Evolutionary conservation across 2,888 invertebrate species (phyloP).

Genomic region (Agonopterix heracliana): DNA sequence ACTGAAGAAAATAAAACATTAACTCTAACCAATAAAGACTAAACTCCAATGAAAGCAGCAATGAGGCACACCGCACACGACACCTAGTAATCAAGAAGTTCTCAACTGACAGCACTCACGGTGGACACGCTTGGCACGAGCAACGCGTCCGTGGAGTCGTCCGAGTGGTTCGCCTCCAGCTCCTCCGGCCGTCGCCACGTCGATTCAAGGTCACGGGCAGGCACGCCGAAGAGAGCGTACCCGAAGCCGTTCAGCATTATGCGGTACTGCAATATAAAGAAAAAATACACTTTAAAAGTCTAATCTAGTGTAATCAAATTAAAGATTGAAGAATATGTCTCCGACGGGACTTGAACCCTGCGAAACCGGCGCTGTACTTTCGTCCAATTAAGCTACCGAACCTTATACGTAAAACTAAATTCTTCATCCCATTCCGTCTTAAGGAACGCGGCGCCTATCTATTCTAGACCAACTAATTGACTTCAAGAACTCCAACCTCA

Average conservation of each 20-base stretch:
- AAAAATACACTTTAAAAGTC: not conserved
- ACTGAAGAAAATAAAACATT: too few relatives aligned
- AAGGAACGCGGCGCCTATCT: too few relatives aligned
- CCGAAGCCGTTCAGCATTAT: conserved; percentile 90
- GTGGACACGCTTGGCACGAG: conserved; percentile 78
- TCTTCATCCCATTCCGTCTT: too few relatives aligned
- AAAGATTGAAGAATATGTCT: too few relatives aligned
- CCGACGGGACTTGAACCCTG: too few relatives aligned
- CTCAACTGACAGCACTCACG: conserved; percentile 75
- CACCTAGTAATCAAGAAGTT: conserved; percentile 32
- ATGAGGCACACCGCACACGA: conserved; percentile 16
- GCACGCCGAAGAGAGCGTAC: conserved; percentile 85
- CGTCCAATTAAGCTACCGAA: too few relatives aligned
- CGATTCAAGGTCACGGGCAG: conserved; percentile 82
- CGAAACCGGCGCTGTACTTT: too few relatives aligned
- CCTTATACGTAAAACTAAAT: too few relatives aligned
- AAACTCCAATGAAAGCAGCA: conserved; percentile 20
- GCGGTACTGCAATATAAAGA: conserved; percentile 78
- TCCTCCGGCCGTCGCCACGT: conserved; percentile 82
- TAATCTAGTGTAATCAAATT: too few relatives aligned
- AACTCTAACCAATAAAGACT: too few relatives aligned
- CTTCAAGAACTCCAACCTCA: too few relatives aligned
- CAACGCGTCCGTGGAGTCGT: conserved; percentile 68
- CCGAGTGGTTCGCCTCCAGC: conserved; percentile 60
- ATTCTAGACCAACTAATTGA: too few relatives aligned